A percentile compares a stretch with the other conserved stretches of the same genome.
Conservation (phyloP, 1,140 invertebrate genomes). For the Drosophila paulistorum region DNA sequence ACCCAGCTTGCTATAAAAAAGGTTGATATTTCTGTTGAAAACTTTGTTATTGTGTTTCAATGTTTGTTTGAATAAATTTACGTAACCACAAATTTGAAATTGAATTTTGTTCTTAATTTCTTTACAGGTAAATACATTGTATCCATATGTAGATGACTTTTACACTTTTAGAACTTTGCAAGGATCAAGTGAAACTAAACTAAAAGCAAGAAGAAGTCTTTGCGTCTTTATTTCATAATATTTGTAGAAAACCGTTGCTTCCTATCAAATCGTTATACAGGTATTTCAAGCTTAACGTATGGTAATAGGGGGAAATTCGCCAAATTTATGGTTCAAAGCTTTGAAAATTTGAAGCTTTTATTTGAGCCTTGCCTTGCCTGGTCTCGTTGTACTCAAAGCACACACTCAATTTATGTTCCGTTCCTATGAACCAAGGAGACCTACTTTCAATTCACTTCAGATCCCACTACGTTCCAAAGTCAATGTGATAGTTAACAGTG, state of each 20-base stretch:
- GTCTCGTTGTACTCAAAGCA: constrained; percentile 27
- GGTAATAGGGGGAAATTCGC: neutral
- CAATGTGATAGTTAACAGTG: constrained; percentile 58
- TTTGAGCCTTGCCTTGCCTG: neutral
- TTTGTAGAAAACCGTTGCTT: neutral
- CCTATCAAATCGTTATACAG: constrained; percentile 21
- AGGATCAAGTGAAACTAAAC: neutral
- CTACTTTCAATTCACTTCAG: constrained; percentile 57
- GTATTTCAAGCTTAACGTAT: constrained; percentile 34
- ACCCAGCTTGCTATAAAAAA: constrained; percentile 39
- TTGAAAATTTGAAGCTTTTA: constrained; percentile 24
- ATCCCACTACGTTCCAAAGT: constrained; percentile 37
- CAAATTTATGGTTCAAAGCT: neutral
- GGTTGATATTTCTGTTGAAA: constrained; percentile 24
- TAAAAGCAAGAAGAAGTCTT: constrained; percentile 11
- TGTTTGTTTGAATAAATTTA: constrained; percentile 26
- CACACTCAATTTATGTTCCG: constrained; percentile 33
- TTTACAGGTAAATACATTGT: constrained; percentile 62
- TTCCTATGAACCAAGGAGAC: constrained; percentile 38
- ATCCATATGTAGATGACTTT: constrained; percentile 32
- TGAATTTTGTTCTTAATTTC: constrained; percentile 41
- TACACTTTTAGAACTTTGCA: neutral
- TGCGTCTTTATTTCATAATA: neutral
- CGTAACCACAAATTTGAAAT: constrained; percentile 1
- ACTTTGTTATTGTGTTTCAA: constrained; percentile 39